Evolutionary conservation across 2,797 vertebrate species (phyloP).

Genomic region (Pantherophis vulpinus): DNA sequence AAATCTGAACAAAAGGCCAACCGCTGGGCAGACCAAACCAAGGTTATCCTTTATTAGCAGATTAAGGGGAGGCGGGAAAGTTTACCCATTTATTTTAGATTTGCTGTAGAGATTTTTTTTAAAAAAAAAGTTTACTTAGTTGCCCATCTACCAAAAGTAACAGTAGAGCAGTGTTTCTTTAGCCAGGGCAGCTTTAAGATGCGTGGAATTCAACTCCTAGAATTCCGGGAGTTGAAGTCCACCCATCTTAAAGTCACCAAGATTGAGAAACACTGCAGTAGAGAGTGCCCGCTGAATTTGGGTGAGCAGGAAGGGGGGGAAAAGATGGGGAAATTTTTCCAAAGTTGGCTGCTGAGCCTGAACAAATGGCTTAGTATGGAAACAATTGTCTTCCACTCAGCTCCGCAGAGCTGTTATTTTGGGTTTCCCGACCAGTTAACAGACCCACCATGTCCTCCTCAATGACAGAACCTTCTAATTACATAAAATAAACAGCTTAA

Average conservation of each 20-base stretch:
- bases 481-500: neutral
- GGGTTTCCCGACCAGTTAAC: neutral
- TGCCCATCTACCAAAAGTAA: neutral
- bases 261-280: neutral
- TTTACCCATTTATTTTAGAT: neutral
- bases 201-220: neutral
- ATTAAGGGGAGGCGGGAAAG: no score
- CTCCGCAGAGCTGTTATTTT: neutral
- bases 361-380: neutral
- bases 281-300: neutral
- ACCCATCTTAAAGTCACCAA: neutral
- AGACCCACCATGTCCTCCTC: neutral
- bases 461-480: neutral
- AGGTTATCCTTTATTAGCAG: neutral
- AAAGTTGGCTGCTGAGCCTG: neutral
- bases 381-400: neutral
- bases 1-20: neutral
- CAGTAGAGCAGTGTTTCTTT: neutral
- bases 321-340: neutral
- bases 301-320: neutral
- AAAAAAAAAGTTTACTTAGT: neutral
- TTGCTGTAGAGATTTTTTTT: neutral
- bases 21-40: neutral
- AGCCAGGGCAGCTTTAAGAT: neutral
- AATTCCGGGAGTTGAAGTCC: neutral